Base-by-base conservation (phyloP, 2,888 invertebrate species). In the Drosophila aldrichi region DNA sequence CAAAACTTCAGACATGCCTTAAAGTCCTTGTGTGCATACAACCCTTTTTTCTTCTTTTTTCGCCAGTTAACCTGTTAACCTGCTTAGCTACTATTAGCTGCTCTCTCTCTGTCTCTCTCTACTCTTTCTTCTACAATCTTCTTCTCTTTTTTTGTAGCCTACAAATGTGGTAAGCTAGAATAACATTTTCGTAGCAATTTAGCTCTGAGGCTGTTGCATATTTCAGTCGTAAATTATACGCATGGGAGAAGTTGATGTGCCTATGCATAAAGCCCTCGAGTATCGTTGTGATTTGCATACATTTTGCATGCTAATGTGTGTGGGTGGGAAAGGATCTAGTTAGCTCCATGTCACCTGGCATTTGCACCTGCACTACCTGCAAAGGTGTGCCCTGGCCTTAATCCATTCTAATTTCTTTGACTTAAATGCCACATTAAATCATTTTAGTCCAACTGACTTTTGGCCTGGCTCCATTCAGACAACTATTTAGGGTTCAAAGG, bases 131-230 rank as follows among this genome's bases (percentile, higher is more conserved):
- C 4, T n/a, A 1, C 48, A 32, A 12, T 46, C 16, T 29, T 29
- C 2, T 18, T n/a, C 29, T 18, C n/a, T 18, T 22, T n/a, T 9
- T 48, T 59, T 55, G 0, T 58, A 20, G 64, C 43, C 40, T 51
- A 32, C 40, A 49, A 74, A 61, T 69, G 70, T 64, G 68, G 20
- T 40, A 74, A 62, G 75, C 55, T 58, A 25, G 55, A 55, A 67
- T 59, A 82, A 44, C 54, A 67, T 70, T 74, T 78, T 74, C 61
- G 60, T 64, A 70, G 63, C 68, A 60, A 60, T 64, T 76, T 57
- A 54, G 67, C 61, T 52, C 9, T 63, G 67, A 61, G 48, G 68
- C 65, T 75, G 79, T 69, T 85, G 83, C 80, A 79, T 82, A 88
- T 74, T 82, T 88, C 43, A 38, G 61, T 51, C 63, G 54, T 71